Percentiles rank a stretch among this genome's conserved stretches.
These are phyloP conservation scores for Gerris lacustris DNA, from an alignment of 2,888 invertebrate genomes.

Conservation along the genomic window DNA sequence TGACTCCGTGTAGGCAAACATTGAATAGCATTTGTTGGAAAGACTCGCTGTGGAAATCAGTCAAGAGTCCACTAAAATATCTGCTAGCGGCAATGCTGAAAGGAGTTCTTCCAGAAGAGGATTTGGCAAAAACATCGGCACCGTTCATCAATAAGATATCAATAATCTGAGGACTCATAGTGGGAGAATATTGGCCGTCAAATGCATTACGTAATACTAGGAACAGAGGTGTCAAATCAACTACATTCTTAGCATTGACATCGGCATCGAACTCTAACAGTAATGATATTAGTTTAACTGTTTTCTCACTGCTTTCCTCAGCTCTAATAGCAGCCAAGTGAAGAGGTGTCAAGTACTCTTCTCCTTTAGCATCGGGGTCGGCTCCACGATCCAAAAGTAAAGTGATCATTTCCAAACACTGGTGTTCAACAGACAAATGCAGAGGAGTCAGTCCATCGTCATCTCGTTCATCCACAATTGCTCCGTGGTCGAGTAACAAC, in stretches of 20 bases:
- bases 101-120: background rate
- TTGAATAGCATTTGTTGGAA: background rate
- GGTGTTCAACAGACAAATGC: constrained; percentile 7
- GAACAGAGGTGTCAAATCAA: background rate
- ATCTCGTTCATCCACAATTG: constrained; percentile 9
- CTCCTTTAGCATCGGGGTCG: background rate
- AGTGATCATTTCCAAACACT: background rate
- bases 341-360: background rate
- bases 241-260: background rate
- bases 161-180: background rate
- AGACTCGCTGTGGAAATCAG: background rate
- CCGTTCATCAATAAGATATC: background rate
- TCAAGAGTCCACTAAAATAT: background rate
- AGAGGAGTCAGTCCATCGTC: constrained; percentile 15
- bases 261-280: background rate
- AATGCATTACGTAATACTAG: background rate
- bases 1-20: background rate
- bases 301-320: background rate
- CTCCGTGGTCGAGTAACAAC: constrained; percentile 11
- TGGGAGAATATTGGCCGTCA: background rate
- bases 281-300: background rate
- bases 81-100: background rate
- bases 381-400: background rate
- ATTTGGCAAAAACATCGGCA: background rate
- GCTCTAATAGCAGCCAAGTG: background rate